Evolutionary conservation across 2,888 invertebrate species (phyloP).

Genomic region (Teleiodes luculella): DNA sequence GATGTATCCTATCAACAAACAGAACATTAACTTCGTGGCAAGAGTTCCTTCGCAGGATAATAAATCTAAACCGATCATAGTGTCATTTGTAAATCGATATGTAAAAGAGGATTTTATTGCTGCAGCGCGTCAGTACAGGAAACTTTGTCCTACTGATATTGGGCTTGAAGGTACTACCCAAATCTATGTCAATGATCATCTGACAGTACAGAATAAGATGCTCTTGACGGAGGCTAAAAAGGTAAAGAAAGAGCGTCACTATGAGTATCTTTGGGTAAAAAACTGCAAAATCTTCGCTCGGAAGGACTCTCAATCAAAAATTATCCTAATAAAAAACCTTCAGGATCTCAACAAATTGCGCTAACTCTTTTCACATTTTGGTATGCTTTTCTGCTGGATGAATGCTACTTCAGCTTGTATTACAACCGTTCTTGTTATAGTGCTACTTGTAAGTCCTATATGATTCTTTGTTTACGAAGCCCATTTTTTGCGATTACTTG

Average conservation of each 20-base stretch:
- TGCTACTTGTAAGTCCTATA: neutral
- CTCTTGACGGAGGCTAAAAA: constrained; percentile 8
- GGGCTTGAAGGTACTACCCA: neutral
- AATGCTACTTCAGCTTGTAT: too few species aligned
- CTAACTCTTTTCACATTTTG: too few species aligned
- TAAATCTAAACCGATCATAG: constrained; percentile 5
- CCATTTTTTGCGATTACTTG: neutral
- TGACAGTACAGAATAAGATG: constrained; percentile 10
- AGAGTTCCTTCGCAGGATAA: constrained; percentile 3
- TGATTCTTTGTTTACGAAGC: neutral
- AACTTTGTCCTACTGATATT: neutral
- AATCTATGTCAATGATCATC: constrained; percentile 13
- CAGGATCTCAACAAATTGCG: constrained; percentile 3
- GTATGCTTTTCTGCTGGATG: too few species aligned
- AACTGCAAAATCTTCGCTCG: constrained; percentile 12
- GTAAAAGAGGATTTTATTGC: constrained; percentile 16
- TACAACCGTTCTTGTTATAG: too few species aligned
- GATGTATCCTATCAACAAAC: neutral
- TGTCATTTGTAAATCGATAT: too few species aligned
- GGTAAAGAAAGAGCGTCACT: constrained; percentile 4
- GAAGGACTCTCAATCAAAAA: constrained; percentile 5
- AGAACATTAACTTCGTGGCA: constrained; percentile 10
- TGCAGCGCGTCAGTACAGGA: neutral
- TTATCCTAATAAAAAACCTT: constrained; percentile 5
- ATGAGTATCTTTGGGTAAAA: constrained; percentile 12